Percentiles rank a stretch among this genome's conserved stretches.
These are phyloP conservation scores for Yponomeuta sedellus DNA, from an alignment of 2,888 invertebrate species.

Conservation along the genomic window DNA sequence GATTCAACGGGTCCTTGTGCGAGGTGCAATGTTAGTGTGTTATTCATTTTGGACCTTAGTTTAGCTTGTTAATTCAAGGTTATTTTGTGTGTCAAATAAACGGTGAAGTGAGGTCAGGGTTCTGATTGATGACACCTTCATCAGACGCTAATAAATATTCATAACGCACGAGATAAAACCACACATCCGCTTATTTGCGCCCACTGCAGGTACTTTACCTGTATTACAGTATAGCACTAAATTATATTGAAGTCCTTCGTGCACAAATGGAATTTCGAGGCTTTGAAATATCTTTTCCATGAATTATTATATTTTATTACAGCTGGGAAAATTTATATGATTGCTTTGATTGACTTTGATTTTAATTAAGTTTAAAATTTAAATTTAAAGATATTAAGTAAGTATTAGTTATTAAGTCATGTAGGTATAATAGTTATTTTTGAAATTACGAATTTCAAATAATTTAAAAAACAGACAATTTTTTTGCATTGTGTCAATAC, in stretches of 20 bases:
- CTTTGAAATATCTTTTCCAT: no score
- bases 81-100: conserved; percentile 47
- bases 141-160: conserved; percentile 46
- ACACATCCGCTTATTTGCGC: conserved; percentile 7
- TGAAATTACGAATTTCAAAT: no score
- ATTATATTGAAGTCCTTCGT: not conserved
- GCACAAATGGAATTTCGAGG: not conserved
- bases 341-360: not conserved
- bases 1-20: conserved; percentile 3
- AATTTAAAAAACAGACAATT: no score
- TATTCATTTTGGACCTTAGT: conserved; percentile 19
- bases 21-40: not conserved
- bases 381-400: not conserved
- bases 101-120: conserved; percentile 42
- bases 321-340: not conserved
- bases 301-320: not conserved
- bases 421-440: no score
- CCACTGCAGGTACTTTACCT: not conserved
- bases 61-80: conserved; percentile 55
- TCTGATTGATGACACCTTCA: conserved; percentile 48
- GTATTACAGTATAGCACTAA: not conserved
- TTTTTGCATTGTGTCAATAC: no score
- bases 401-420: no score
- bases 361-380: not conserved
- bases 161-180: conserved; percentile 24